These are phyloP conservation scores for Epinotia bilunana DNA, from an alignment of 2,888 invertebrate species.

Conservation along the genomic window DNA sequence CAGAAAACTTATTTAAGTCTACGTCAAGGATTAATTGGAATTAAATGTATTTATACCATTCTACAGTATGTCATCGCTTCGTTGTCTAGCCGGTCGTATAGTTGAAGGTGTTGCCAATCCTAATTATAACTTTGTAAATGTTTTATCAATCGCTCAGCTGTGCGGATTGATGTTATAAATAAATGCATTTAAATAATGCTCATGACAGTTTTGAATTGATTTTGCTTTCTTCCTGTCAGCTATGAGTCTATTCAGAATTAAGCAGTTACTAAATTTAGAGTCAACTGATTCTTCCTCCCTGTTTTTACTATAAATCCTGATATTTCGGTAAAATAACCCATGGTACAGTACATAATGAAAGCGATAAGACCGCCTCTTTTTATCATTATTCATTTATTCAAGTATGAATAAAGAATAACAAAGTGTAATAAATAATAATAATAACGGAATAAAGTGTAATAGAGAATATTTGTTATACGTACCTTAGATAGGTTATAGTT, in stretches of 20 bases:
- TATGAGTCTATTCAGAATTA: background rate
- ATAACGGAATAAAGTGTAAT: no score
- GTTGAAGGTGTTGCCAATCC: slow-evolving; percentile 35
- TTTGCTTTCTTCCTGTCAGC: background rate
- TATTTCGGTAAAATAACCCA: no score
- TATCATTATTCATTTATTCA: no score
- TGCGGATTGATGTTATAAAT: background rate
- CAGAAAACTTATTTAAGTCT: background rate
- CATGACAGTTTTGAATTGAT: background rate
- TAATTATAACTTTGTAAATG: slow-evolving; percentile 31
- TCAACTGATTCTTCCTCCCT: no score
- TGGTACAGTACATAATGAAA: no score
- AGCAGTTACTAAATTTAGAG: no score
- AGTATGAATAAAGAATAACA: no score
- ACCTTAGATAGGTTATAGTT: background rate
- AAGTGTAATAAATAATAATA: no score
- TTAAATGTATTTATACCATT: slow-evolving; percentile 1
- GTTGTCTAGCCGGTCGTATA: background rate
- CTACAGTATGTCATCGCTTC: slow-evolving; percentile 8
- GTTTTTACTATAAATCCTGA: no score
- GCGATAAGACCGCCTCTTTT: no score
- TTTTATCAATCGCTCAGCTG: slow-evolving; percentile 29
- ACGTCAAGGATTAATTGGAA: background rate
- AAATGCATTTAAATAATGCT: background rate
- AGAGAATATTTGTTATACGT: no score